Percentiles rank a stretch among this genome's conserved stretches.
Conservation (phyloP, 2,113 vertebrate species). For the Lutjanus erythropterus region DNA sequence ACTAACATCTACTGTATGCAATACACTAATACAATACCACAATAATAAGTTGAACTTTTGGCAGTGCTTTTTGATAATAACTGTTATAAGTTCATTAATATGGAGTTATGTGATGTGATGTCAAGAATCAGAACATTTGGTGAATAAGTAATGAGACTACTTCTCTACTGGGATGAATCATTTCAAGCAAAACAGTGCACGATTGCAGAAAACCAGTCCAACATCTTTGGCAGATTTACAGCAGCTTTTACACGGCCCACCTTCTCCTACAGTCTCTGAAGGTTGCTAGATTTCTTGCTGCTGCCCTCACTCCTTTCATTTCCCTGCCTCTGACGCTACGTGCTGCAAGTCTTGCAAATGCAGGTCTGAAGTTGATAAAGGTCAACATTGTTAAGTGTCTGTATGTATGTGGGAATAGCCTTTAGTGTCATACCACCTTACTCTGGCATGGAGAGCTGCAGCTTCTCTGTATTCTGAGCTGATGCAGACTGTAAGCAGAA, state of each 20-base stretch:
- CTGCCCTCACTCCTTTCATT: slow-evolving; percentile 18
- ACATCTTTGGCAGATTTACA: slow-evolving; percentile 36
- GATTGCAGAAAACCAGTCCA: slow-evolving; percentile 8
- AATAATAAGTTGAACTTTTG: background rate
- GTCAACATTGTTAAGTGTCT: slow-evolving; percentile 66
- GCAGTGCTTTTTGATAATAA: slow-evolving; percentile 8
- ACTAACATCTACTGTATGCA: no score
- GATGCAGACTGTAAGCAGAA: slow-evolving; percentile 23
- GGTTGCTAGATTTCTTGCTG: slow-evolving; percentile 1
- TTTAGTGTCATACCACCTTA: slow-evolving; percentile 46
- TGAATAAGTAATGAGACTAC: slow-evolving; percentile 25
- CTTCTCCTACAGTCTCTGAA: slow-evolving; percentile 28
- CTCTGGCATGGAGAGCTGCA: background rate
- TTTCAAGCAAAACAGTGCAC: slow-evolving; percentile 18
- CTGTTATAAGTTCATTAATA: slow-evolving; percentile 5
- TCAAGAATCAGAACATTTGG: slow-evolving; percentile 43
- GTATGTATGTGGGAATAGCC: slow-evolving; percentile 44
- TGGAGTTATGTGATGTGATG: background rate
- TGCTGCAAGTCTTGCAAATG: slow-evolving; percentile 55
- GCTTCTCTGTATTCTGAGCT: slow-evolving; percentile 7
- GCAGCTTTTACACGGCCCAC: slow-evolving; percentile 20
- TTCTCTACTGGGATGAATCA: slow-evolving; percentile 5
- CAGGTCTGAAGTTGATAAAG: slow-evolving; percentile 60
- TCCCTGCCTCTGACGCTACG: slow-evolving; percentile 23
- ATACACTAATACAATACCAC: no score